These are phyloP conservation scores for Micronycteris hirsuta DNA, from an alignment of 2,113 vertebrate species.

Conservation along the genomic window DNA sequence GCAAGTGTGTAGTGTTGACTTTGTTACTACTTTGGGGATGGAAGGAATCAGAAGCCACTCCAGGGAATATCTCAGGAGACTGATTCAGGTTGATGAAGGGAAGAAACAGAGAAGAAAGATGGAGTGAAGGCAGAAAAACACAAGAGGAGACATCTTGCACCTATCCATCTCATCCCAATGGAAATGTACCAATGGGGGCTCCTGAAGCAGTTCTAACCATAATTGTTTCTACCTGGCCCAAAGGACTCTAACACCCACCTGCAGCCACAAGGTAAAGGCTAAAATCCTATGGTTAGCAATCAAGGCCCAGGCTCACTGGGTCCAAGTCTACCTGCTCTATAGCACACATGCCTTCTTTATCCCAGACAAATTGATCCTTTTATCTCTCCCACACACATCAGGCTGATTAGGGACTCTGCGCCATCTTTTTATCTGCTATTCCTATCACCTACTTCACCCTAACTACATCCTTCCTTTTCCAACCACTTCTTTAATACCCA, in stretches of 20 bases:
- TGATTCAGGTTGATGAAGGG: background rate
- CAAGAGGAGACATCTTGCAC: background rate
- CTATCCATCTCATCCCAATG: background rate
- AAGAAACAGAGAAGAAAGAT: background rate
- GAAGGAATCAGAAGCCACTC: background rate
- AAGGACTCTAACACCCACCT: background rate
- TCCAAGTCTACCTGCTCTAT: background rate
- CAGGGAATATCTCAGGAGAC: background rate
- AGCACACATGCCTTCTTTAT: background rate
- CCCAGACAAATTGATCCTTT: background rate
- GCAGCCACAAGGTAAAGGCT: background rate
- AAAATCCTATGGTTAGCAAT: background rate
- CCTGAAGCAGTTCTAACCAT: background rate
- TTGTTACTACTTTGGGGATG: background rate
- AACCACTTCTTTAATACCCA: constrained; percentile 4
- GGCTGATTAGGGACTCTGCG: background rate
- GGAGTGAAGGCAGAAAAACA: background rate
- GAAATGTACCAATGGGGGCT: background rate
- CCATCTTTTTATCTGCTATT: background rate
- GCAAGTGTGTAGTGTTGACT: background rate
- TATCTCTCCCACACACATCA: background rate
- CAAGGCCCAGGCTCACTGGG: background rate
- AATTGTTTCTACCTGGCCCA: background rate
- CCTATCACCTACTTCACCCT: background rate
- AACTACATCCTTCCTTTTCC: constrained; percentile 42